Evolutionary conservation across 2,797 vertebrate genomes (phyloP).

Genomic region (Balearica regulorum): DNA sequence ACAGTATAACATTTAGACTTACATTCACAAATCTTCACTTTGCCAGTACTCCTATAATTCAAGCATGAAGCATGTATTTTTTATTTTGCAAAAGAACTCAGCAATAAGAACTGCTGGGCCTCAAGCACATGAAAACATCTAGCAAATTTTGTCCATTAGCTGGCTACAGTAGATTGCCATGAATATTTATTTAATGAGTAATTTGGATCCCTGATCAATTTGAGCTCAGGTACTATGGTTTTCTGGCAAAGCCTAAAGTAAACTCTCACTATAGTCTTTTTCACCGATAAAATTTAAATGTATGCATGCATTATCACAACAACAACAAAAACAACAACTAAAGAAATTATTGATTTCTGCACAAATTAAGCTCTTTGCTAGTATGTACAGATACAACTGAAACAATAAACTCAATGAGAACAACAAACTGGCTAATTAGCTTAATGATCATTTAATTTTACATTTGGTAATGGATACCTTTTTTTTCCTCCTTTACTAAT

Average conservation of each 20-base stretch:
- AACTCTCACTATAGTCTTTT: neutral
- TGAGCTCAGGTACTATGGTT: neutral
- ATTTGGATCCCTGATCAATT: neutral
- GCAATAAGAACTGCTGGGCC: neutral
- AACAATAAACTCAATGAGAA: conserved; percentile 67
- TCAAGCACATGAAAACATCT: neutral
- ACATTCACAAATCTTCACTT: neutral
- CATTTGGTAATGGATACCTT: conserved; percentile 60
- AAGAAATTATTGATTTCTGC: conserved; percentile 60
- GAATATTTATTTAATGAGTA: neutral
- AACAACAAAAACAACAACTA: neutral
- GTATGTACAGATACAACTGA: conserved; percentile 51
- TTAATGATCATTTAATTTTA: conserved; percentile 70
- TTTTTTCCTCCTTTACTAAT: conserved; percentile 34
- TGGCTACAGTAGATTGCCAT: neutral
- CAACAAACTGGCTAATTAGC: conserved; percentile 64
- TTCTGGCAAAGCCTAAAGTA: neutral
- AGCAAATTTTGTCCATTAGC: neutral
- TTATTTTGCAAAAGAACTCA: neutral
- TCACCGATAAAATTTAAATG: conserved; percentile 30
- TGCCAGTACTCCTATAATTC: neutral
- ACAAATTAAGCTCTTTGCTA: conserved; percentile 59
- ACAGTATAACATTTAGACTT: neutral
- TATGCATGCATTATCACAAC: conserved; percentile 6
- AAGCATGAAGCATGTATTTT: neutral